phyloP scores from a whole-genome alignment of 1,140 invertebrate genomes.

The Solenopsis invicta region DNA sequence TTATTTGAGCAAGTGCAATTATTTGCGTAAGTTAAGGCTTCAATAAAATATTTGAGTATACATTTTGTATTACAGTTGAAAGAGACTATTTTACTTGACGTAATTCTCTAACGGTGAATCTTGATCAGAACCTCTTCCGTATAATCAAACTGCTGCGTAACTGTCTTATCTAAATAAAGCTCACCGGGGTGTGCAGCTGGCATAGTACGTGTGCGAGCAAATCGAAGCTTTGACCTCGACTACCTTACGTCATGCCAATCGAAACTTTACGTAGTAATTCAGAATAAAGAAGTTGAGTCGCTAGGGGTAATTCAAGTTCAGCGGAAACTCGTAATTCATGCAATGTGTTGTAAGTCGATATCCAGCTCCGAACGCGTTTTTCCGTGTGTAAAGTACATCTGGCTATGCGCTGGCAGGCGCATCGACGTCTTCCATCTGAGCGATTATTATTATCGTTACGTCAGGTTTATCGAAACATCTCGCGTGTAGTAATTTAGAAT shows the following conservation, averaged over 20 bases:
- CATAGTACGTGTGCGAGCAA: not conserved
- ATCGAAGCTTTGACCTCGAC: conserved; percentile 56
- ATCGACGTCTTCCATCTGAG: conserved; percentile 2
- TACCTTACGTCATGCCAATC: conserved; percentile 49
- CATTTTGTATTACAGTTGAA: not conserved
- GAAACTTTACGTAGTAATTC: conserved; percentile 57
- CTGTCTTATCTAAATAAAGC: conserved; percentile 23
- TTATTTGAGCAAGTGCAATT: conserved; percentile 7
- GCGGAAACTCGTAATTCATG: conserved; percentile 47
- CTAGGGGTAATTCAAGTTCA: conserved; percentile 40
- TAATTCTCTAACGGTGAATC: not conserved
- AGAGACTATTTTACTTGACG: not conserved
- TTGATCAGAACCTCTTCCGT: not conserved
- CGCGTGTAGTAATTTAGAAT: conserved; percentile 19
- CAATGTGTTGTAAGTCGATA: conserved; percentile 46
- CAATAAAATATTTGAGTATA: not conserved
- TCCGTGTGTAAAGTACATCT: conserved; percentile 6
- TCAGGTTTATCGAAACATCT: conserved; percentile 31
- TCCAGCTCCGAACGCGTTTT: conserved; percentile 14
- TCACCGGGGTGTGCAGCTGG: not conserved
- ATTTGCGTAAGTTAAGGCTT: not conserved
- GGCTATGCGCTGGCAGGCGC: not conserved
- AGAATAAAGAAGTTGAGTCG: conserved; percentile 53
- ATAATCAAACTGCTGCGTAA: conserved; percentile 30
- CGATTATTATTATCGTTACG: conserved; percentile 39